Evolutionary conservation across 2,797 vertebrate species (phyloP).

Genomic region (Limosa lapponica): DNA sequence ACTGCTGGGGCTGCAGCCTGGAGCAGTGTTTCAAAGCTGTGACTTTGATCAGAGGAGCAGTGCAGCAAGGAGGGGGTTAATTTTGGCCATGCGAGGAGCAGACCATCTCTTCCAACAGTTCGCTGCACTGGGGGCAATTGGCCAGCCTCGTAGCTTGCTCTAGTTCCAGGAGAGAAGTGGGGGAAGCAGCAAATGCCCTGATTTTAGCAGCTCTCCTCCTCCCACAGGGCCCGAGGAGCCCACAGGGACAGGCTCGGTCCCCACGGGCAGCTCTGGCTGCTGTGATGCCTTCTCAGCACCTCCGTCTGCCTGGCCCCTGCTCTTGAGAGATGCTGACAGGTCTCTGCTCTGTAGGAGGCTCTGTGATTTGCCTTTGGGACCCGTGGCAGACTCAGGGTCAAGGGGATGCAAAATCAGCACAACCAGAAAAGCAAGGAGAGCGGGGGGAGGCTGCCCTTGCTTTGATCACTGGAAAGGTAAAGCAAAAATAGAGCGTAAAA

Average conservation of each 20-base stretch:
- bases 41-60: background rate
- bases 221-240: background rate
- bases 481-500: constrained; percentile 64
- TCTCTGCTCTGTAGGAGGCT: constrained; percentile 4
- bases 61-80: background rate
- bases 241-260: background rate
- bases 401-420: constrained; percentile 24
- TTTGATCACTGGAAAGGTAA: constrained; percentile 60
- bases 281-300: constrained; percentile 15
- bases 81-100: background rate
- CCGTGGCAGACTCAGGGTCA: background rate
- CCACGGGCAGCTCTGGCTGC: background rate
- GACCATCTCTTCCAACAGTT: background rate
- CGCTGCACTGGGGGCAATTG: background rate
- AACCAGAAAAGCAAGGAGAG: background rate
- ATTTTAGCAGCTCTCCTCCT: background rate
- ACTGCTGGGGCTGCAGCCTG: background rate
- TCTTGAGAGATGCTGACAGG: constrained; percentile 50
- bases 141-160: background rate
- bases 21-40: background rate
- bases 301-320: constrained; percentile 11
- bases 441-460: constrained; percentile 14
- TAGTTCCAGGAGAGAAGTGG: background rate
- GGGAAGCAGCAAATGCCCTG: background rate
- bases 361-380: constrained; percentile 18